A percentile compares a stretch with the other conserved stretches of the same genome.
Conservation (phyloP, 2,113 vertebrate species). For the Paradoxurus hermaphroditus region DNA sequence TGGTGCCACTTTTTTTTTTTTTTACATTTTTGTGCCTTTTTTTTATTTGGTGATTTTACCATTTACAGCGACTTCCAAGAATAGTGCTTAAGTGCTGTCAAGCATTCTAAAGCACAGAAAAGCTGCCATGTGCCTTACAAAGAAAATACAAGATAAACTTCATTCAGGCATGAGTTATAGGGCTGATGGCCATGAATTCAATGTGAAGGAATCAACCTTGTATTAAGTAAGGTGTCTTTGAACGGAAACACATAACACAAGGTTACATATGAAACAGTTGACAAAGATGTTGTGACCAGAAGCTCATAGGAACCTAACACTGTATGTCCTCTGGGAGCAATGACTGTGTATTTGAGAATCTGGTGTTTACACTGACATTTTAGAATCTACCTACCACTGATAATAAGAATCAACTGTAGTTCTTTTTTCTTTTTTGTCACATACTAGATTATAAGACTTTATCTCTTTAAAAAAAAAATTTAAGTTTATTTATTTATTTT, state of each 20-base stretch:
- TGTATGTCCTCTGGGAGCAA: background rate
- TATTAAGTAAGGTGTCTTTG: background rate
- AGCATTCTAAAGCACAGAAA: background rate
- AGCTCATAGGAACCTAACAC: background rate
- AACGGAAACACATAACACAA: background rate
- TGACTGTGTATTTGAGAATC: background rate
- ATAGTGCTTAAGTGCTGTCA: background rate
- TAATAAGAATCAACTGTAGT: background rate
- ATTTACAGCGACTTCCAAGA: background rate
- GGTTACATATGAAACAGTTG: too few species aligned
- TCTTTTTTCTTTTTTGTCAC: background rate
- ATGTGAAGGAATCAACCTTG: background rate
- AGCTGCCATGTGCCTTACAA: background rate
- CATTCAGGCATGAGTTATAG: background rate
- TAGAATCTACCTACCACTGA: background rate
- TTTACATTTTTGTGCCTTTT: background rate
- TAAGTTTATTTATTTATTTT: too few species aligned
- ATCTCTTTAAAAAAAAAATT: background rate
- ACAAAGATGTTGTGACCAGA: background rate
- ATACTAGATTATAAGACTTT: background rate
- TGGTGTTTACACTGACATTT: background rate
- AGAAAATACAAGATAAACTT: background rate
- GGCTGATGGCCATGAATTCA: background rate
- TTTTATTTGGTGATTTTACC: background rate
- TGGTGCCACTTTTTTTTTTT: background rate